Conservation (phyloP, 2,113 vertebrate species). For the Rhineura floridana region DNA sequence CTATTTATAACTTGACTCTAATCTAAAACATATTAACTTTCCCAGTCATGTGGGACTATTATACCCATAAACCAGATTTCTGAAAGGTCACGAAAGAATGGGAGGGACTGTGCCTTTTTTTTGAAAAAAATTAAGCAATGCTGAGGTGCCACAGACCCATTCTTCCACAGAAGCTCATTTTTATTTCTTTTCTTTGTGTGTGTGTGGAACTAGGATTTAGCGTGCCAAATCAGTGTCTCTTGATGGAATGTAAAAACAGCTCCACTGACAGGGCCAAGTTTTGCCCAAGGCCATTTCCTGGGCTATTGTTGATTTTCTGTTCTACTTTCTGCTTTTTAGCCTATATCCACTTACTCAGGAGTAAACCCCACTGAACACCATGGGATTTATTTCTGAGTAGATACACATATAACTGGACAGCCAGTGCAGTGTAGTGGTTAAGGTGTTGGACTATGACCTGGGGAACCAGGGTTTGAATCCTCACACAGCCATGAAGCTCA, state of each 20-base stretch:
- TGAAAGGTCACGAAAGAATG: background rate
- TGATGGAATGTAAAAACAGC: conserved; percentile 21
- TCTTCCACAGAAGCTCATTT: background rate
- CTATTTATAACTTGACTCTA: background rate
- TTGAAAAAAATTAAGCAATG: background rate
- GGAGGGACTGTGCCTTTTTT: background rate
- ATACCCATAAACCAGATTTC: background rate
- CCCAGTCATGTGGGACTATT: background rate
- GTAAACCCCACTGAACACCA: background rate
- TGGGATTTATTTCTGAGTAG: background rate
- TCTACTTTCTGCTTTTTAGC: conserved; percentile 23
- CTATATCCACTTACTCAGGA: background rate
- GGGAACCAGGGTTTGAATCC: too few relatives aligned
- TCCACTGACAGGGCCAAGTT: background rate
- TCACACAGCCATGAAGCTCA: too few relatives aligned
- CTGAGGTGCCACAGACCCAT: conserved; percentile 24
- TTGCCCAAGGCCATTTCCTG: conserved; percentile 23
- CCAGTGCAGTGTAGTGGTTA: too few relatives aligned
- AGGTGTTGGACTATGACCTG: too few relatives aligned
- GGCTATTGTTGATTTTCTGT: conserved; percentile 25
- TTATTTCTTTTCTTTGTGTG: conserved; percentile 30
- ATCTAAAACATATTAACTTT: conserved; percentile 11
- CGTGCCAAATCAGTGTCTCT: conserved; percentile 21
- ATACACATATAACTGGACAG: too few relatives aligned
- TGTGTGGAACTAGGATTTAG: conserved; percentile 13